Percentiles rank a stretch among this genome's conserved stretches.
Evolutionary conservation across 2,888 invertebrate species (phyloP).

Genomic region (Geophilus truncorum): DNA sequence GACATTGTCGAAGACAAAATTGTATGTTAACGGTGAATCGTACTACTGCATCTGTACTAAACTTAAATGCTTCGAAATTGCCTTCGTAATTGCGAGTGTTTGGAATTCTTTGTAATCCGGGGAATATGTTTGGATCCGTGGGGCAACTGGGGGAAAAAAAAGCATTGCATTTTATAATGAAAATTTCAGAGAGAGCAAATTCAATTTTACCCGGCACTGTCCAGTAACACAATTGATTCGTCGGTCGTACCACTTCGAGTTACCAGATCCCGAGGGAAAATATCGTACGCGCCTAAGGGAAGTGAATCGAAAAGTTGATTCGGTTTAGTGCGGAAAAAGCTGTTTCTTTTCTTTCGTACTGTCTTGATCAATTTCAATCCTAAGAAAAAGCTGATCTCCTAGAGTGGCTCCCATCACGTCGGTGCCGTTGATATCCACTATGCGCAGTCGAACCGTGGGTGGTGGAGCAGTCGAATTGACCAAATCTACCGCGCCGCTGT

Average conservation of each 20-base stretch:
- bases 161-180: background rate
- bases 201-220: constrained; percentile 6
- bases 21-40: constrained; percentile 75
- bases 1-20: constrained; percentile 68
- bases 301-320: background rate
- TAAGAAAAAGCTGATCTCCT: constrained; percentile 62
- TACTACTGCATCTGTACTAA: constrained; percentile 75
- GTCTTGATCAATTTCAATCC: constrained; percentile 57
- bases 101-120: constrained; percentile 41
- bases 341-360: constrained; percentile 47
- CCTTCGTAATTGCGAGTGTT: constrained; percentile 44
- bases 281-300: constrained; percentile 50
- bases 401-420: constrained; percentile 62
- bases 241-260: constrained; percentile 63
- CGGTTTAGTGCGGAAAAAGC: background rate
- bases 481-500: constrained; percentile 42
- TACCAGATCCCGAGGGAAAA: constrained; percentile 68
- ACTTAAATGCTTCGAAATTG: constrained; percentile 76
- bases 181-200: background rate
- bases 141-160: constrained; percentile 57
- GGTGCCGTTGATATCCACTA: constrained; percentile 57
- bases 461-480: constrained; percentile 53
- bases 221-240: constrained; percentile 27
- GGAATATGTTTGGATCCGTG: constrained; percentile 56
- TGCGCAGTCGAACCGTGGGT: constrained; percentile 56